Evolutionary conservation across 2,797 vertebrate genomes (phyloP).

Genomic region (Melanogrammus aeglefinus): DNA sequence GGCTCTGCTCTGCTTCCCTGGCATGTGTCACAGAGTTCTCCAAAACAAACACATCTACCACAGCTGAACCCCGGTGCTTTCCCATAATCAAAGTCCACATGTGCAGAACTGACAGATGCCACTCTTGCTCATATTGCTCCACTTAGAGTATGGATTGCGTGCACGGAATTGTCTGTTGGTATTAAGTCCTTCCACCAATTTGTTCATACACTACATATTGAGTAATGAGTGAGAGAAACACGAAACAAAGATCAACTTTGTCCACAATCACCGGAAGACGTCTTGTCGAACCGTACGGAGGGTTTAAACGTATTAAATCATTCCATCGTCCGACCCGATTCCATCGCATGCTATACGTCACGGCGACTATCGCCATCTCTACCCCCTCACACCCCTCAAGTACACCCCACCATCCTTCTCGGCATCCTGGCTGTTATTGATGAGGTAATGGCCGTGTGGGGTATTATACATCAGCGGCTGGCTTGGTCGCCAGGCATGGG

Average conservation of each 20-base stretch:
- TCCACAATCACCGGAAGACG: not conserved
- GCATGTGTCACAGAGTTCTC: conserved; percentile 36
- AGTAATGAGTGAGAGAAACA: not conserved
- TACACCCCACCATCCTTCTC: conserved; percentile 9
- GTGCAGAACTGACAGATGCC: not conserved
- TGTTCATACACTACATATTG: not conserved
- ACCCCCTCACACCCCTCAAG: not conserved
- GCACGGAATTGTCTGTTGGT: not conserved
- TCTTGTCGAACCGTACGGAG: not conserved
- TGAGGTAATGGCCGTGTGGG: not conserved
- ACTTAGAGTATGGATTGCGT: too few species aligned
- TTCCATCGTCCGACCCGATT: conserved; percentile 11
- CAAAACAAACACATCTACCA: conserved; percentile 44
- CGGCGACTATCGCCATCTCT: conserved; percentile 25
- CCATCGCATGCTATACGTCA: conserved; percentile 30
- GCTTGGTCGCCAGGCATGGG: conserved; percentile 58
- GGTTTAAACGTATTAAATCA: not conserved
- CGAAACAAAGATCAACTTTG: not conserved
- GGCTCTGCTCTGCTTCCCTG: conserved; percentile 20
- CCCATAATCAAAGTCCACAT: not conserved
- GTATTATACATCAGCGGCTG: conserved; percentile 37
- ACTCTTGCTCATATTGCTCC: too few species aligned
- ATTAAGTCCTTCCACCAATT: not conserved
- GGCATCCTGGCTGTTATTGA: not conserved
- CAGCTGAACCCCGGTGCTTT: conserved; percentile 24